A percentile compares a stretch with the other conserved stretches of the same genome.
phyloP scores from a whole-genome alignment of 2,888 invertebrate species.

The Erebia aethiops region DNA sequence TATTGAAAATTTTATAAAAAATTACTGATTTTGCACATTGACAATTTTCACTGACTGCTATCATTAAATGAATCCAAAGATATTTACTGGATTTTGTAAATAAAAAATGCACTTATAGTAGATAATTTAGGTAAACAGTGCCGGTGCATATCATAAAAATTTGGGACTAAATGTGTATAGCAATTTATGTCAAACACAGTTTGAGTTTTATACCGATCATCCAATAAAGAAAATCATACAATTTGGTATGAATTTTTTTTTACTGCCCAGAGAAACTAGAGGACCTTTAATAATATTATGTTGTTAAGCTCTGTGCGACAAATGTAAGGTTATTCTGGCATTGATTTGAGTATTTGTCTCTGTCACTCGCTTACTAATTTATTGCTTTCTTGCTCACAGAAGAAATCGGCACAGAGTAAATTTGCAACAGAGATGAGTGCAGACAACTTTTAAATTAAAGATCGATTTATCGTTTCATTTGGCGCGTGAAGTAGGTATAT shows the following conservation, averaged over 20 bases:
- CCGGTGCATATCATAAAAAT: neutral
- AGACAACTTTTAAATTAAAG: neutral
- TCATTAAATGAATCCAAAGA: neutral
- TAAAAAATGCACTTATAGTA: too few relatives aligned
- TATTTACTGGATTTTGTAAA: neutral
- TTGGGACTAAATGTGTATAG: constrained; percentile 10
- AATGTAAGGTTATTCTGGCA: neutral
- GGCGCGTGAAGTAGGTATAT: neutral
- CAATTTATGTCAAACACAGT: constrained; percentile 10
- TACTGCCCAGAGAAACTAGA: constrained; percentile 59
- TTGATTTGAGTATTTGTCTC: neutral
- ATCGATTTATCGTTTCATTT: neutral
- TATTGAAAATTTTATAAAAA: neutral
- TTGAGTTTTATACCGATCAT: constrained; percentile 40
- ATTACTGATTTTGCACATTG: constrained; percentile 9
- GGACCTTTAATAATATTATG: neutral
- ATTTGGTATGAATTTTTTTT: constrained; percentile 24
- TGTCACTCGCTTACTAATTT: neutral
- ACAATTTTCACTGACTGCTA: neutral
- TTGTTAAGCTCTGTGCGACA: neutral
- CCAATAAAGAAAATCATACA: constrained; percentile 43
- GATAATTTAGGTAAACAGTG: too few relatives aligned
- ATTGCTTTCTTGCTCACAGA: constrained; percentile 17
- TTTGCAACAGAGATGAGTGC: neutral
- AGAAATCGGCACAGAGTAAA: neutral